Evolutionary conservation across 2,113 vertebrate species (phyloP).

Genomic region (Eolophus roseicapilla): DNA sequence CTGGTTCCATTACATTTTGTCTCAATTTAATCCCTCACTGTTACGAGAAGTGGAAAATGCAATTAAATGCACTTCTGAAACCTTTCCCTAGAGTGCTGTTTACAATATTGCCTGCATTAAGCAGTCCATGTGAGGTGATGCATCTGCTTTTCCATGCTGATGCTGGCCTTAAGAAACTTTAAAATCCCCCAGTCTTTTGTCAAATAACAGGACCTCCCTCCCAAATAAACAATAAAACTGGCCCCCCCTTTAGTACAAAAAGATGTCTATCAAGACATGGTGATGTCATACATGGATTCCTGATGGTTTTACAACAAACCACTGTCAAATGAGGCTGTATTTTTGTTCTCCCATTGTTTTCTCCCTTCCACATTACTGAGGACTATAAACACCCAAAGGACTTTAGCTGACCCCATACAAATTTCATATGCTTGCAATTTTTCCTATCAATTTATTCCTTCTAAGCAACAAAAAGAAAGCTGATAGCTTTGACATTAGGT

Average conservation of each 20-base stretch:
- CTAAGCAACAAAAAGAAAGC: background rate
- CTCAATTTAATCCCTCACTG: slow-evolving; percentile 72
- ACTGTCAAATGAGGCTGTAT: background rate
- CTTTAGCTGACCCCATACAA: background rate
- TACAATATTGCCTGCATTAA: slow-evolving; percentile 63
- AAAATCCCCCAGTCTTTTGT: background rate
- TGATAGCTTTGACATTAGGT: background rate
- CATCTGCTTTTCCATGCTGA: slow-evolving; percentile 5
- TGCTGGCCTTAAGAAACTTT: slow-evolving; percentile 9
- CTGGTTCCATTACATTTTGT: slow-evolving; percentile 67
- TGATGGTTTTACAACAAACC: background rate
- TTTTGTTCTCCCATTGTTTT: background rate
- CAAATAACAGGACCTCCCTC: background rate
- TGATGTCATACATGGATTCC: background rate
- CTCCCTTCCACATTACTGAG: background rate
- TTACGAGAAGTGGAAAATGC: slow-evolving; percentile 75
- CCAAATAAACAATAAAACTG: background rate
- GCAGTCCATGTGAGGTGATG: background rate
- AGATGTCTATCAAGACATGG: background rate
- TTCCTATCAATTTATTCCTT: background rate
- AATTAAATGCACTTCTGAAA: slow-evolving; percentile 77
- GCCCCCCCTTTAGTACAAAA: background rate
- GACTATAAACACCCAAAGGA: background rate
- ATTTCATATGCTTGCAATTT: background rate
- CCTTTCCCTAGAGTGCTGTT: slow-evolving; percentile 65